Percentiles rank a stretch among this genome's conserved stretches.
Conservation (phyloP, 2,888 invertebrate genomes). For the Actias luna region DNA sequence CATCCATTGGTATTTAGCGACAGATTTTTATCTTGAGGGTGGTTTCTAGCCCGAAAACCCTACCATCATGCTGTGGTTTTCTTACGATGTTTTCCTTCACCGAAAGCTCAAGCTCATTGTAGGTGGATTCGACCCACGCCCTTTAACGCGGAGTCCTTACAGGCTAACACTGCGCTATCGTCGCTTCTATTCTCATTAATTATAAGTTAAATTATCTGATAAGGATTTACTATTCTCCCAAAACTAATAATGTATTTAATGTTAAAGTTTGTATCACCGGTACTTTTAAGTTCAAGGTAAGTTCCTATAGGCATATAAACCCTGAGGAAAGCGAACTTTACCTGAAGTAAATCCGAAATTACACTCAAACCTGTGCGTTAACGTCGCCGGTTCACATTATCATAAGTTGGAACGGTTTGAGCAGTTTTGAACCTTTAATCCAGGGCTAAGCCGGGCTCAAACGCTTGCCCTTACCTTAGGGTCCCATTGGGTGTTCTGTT, state of each 20-base stretch:
- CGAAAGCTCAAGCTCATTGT: too few relatives aligned
- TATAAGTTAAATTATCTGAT: neutral
- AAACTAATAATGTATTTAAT: neutral
- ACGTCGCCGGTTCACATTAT: constrained; percentile 59
- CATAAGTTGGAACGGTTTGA: constrained; percentile 68
- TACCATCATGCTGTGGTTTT: too few relatives aligned
- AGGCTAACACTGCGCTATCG: too few relatives aligned
- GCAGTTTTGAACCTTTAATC: constrained; percentile 50
- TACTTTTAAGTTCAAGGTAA: constrained; percentile 1
- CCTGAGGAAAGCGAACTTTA: constrained; percentile 14
- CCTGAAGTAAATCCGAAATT: constrained; percentile 20
- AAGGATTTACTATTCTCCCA: neutral
- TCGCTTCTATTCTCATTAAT: too few relatives aligned
- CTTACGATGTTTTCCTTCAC: too few relatives aligned
- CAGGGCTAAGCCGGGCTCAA: constrained; percentile 56
- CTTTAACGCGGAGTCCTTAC: too few relatives aligned
- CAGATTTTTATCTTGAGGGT: too few relatives aligned
- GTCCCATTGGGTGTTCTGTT: constrained; percentile 17
- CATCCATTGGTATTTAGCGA: too few relatives aligned
- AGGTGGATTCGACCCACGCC: too few relatives aligned
- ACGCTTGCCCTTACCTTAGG: constrained; percentile 17
- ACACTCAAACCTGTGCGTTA: constrained; percentile 17
- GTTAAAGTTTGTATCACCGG: neutral
- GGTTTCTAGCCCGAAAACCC: too few relatives aligned
- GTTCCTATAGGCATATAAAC: constrained; percentile 4